phyloP scores from a whole-genome alignment of 1,140 invertebrate genomes.

The Globodera ellingtonae region DNA sequence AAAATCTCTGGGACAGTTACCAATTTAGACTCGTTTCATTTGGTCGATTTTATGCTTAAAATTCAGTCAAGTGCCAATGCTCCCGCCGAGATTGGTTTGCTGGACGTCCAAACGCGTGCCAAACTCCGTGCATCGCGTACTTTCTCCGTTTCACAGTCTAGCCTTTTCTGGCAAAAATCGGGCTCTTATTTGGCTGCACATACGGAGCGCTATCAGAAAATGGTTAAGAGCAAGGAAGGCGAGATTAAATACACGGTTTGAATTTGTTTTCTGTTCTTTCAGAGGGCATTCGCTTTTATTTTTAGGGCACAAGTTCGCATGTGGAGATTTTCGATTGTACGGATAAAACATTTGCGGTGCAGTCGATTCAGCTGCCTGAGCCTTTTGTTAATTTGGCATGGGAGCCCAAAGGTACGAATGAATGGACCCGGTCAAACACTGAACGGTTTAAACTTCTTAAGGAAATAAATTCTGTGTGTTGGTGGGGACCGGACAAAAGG shows the following conservation, averaged over 20 bases:
- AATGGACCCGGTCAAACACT: constrained; percentile 1
- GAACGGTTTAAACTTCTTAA: constrained; percentile 24
- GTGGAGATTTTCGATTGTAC: constrained; percentile 91
- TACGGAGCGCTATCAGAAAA: constrained; percentile 92
- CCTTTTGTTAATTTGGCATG: constrained; percentile 91
- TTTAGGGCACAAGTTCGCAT: constrained; percentile 91
- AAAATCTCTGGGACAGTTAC: background rate
- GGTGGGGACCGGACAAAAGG: constrained; percentile 49
- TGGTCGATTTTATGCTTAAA: background rate
- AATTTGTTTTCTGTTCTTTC: background rate
- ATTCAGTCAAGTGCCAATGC: constrained; percentile 42
- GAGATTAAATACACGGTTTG: constrained; percentile 80
- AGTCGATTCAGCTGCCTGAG: constrained; percentile 74
- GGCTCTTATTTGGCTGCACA: constrained; percentile 97
- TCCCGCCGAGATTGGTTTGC: constrained; percentile 62
- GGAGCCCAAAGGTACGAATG: constrained; percentile 83
- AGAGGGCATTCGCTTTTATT: constrained; percentile 37
- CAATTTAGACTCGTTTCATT: background rate
- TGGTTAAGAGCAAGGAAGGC: constrained; percentile 82
- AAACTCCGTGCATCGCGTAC: constrained; percentile 94
- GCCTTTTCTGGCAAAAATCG: constrained; percentile 98
- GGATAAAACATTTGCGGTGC: constrained; percentile 96
- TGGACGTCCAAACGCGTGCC: constrained; percentile 72
- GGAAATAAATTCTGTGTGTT: constrained; percentile 64
- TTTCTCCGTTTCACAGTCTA: constrained; percentile 96